Percentiles rank a stretch among this genome's conserved stretches.
Evolutionary conservation across 2,888 invertebrate genomes (phyloP).

Genomic region (Apotomis turbidana): DNA sequence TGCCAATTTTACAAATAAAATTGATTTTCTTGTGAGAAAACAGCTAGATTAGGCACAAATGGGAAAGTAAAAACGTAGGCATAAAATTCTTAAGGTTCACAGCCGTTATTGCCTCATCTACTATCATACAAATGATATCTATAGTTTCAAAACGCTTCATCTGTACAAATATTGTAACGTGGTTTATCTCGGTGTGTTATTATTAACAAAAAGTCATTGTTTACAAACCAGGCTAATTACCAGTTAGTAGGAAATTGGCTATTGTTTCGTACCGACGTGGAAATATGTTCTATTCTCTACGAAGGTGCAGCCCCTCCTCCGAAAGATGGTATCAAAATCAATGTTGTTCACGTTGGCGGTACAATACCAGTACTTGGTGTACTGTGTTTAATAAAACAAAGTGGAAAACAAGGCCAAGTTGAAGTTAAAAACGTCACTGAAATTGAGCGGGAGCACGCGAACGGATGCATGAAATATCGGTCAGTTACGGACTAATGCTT

Average conservation of each 20-base stretch:
- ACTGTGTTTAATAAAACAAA: slow-evolving; percentile 19
- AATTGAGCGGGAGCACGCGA: slow-evolving; percentile 31
- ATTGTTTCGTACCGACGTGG: slow-evolving; percentile 63
- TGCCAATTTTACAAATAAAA: too few species aligned
- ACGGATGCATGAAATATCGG: slow-evolving; percentile 34
- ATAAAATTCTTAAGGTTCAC: background rate
- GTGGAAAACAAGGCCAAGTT: slow-evolving; percentile 35
- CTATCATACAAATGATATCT: slow-evolving; percentile 4
- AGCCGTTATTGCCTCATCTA: slow-evolving; percentile 1
- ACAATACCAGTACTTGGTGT: slow-evolving; percentile 7
- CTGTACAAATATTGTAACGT: slow-evolving; percentile 36
- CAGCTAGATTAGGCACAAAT: too few species aligned
- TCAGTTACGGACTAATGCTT: slow-evolving; percentile 14
- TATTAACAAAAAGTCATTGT: slow-evolving; percentile 57
- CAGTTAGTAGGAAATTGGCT: slow-evolving; percentile 60
- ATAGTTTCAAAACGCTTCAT: slow-evolving; percentile 40
- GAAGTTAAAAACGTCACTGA: slow-evolving; percentile 29
- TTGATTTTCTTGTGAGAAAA: too few species aligned
- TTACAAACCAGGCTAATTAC: slow-evolving; percentile 62
- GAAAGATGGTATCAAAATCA: slow-evolving; percentile 40
- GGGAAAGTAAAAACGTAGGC: too few species aligned
- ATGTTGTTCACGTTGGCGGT: slow-evolving; percentile 16
- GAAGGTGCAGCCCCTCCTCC: slow-evolving; percentile 49
- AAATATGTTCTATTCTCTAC: slow-evolving; percentile 58
- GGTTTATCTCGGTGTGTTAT: slow-evolving; percentile 42